A percentile compares a stretch with the other conserved stretches of the same genome.
Evolutionary conservation across 2,797 vertebrate genomes (phyloP).

Genomic region (Neosilurus hyrtlii): DNA sequence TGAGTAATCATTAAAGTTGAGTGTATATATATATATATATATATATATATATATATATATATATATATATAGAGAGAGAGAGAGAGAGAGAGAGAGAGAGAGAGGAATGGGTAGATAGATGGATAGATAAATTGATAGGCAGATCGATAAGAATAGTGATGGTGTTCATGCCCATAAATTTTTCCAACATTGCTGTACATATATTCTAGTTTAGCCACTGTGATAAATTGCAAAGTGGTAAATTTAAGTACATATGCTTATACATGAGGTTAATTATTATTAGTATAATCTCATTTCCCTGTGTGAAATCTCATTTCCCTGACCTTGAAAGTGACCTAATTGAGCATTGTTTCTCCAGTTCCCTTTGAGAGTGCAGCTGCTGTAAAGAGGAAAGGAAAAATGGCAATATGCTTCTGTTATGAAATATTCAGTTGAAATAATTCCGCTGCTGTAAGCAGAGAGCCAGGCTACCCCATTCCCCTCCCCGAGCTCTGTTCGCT

Average conservation of each 20-base stretch:
- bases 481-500: background rate
- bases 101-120: no score
- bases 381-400: conserved; percentile 11
- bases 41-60: no score
- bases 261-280: conserved; percentile 3
- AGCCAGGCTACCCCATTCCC: background rate
- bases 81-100: no score
- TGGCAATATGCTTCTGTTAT: conserved; percentile 42
- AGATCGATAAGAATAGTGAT: background rate
- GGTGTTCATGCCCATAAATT: background rate
- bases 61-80: no score
- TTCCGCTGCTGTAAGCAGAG: conserved; percentile 25
- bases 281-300: background rate
- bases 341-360: conserved; percentile 32
- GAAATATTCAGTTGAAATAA: conserved; percentile 57
- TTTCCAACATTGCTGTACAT: background rate
- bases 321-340: conserved; percentile 36
- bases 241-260: background rate
- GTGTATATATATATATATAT: no score
- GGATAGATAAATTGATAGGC: no score
- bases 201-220: background rate
- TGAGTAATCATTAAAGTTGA: background rate
- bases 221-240: background rate
- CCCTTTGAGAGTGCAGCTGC: conserved; percentile 9
- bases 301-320: background rate